Evolutionary conservation across 2,797 vertebrate species (phyloP), one percentile per base, ranked within the genome.

Genomic region (Holocentrus rufus): DNA sequence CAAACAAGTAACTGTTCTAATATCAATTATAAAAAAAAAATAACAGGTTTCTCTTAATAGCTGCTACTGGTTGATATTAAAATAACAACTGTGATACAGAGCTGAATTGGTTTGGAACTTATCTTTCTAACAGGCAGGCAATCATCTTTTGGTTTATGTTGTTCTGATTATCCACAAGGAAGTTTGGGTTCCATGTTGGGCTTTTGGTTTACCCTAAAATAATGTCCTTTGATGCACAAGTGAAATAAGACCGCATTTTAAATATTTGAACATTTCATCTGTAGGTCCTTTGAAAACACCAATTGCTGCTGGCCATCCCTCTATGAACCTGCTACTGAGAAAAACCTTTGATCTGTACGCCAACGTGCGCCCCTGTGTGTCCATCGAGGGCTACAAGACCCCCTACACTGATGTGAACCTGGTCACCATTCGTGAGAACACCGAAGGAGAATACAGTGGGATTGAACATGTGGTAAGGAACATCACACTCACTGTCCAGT

Each of bases 371-470:
- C 97, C 97, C 0, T 98, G 96, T 25, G 94, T 98, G 79, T 97
- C 97, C 27, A 98, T 99, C 0, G 96, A 98, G 80, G 97, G 97
- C 52, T 98, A 96, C 85, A 94, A 96, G 84, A 99, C 97, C 0
- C 97, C 96, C 0, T 98, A 98, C 74, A 95, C 93, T 0, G 96
- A 98, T 1, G 97, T 99, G 13, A 92, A 98, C 82, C 94, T 98
- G 30, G 97, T 99, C 86, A 99, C 97, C 69, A 99, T 99, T 67
- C 94, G 97, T 3, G 97, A 98, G 92, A 99, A 99, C 93, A 99
- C 97, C 0, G 97, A 99, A 83, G 97, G 97, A 64, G 97, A 99
- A 86, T 99, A 99, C 92, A 98, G 97, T 52, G 97, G 97, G 2
- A 98, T 99, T 39, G 97, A 99, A 89, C 97, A 98, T 1, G 87